These are phyloP conservation scores for Turritopsis dohrnii DNA, from an alignment of 30 jellyfish, hydroid and myxozoan species.

Conservation along the genomic window DNA sequence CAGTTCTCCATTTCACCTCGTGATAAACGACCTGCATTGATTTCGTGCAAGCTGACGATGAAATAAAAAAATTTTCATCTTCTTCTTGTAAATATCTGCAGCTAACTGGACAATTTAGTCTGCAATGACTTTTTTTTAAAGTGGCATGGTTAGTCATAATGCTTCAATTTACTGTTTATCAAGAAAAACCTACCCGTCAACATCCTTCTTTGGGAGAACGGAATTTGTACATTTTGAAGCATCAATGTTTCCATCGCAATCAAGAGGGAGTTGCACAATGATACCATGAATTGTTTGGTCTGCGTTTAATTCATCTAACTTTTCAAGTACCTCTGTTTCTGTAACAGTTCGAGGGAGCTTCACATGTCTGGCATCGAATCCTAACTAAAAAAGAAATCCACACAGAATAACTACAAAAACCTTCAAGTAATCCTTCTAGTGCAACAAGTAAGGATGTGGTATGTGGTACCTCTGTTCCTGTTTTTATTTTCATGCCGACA, in stretches of 20 bases:
- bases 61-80: not conserved
- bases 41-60: constrained; percentile 66
- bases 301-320: constrained; percentile 61
- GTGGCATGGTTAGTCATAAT: too few species aligned
- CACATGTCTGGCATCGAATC: constrained; percentile 77
- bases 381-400: constrained; percentile 77
- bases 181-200: constrained; percentile 69
- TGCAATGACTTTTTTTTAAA: too few species aligned
- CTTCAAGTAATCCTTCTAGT: too few species aligned
- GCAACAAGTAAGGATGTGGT: too few species aligned
- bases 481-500: constrained; percentile 86
- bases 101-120: too few species aligned
- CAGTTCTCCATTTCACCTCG: constrained; percentile 87
- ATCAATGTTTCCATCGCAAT: constrained; percentile 57
- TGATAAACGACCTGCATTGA: constrained; percentile 94
- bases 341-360: constrained; percentile 66
- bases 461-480: constrained; percentile 91
- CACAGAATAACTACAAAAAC: too few species aligned
- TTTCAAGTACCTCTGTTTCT: constrained; percentile 68
- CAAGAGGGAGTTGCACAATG: constrained; percentile 96
- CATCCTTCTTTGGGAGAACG: constrained; percentile 88
- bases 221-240: constrained; percentile 80
- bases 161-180: too few species aligned
- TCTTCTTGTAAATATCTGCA: not conserved
- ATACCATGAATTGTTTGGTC: constrained; percentile 87